Percentiles rank a stretch among this genome's conserved stretches.
These are phyloP conservation scores for Eueides isabella DNA, from an alignment of 1,140 invertebrate genomes.

Conservation along the genomic window DNA sequence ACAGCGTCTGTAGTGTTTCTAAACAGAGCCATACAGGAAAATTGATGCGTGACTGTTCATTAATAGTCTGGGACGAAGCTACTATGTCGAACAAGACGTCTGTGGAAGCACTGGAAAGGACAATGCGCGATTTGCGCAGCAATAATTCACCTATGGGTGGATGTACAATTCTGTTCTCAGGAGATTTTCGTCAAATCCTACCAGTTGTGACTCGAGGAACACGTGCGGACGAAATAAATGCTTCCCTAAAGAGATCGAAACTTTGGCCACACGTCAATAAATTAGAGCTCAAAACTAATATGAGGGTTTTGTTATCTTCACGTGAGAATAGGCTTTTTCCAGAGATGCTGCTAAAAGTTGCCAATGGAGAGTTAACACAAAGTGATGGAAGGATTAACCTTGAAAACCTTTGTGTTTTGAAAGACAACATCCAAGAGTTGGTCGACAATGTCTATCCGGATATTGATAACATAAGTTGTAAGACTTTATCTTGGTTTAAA, in stretches of 20 bases:
- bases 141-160: slow-evolving; percentile 50
- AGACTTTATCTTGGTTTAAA: too few relatives aligned
- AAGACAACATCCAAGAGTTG: too few relatives aligned
- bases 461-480: too few relatives aligned
- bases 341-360: slow-evolving; percentile 48
- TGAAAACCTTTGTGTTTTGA: too few relatives aligned
- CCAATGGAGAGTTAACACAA: slow-evolving; percentile 49
- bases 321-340: slow-evolving; percentile 42
- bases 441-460: too few relatives aligned
- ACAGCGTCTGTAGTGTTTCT: slow-evolving; percentile 51
- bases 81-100: slow-evolving; percentile 34
- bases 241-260: slow-evolving; percentile 49
- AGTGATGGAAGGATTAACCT: slow-evolving; percentile 43
- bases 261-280: slow-evolving; percentile 52
- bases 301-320: slow-evolving; percentile 47
- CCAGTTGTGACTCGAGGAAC: slow-evolving; percentile 70
- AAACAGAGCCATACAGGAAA: slow-evolving; percentile 51
- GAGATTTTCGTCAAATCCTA: slow-evolving; percentile 79
- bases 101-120: slow-evolving; percentile 54
- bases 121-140: slow-evolving; percentile 51
- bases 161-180: slow-evolving; percentile 52
- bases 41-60: slow-evolving; percentile 50
- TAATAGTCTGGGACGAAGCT: slow-evolving; percentile 55
- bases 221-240: slow-evolving; percentile 56
- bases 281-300: slow-evolving; percentile 54